Evolutionary conservation across 2,888 invertebrate genomes (phyloP), one percentile per base, ranked within the genome.

Genomic region (Cylindroiulus punctatus): DNA sequence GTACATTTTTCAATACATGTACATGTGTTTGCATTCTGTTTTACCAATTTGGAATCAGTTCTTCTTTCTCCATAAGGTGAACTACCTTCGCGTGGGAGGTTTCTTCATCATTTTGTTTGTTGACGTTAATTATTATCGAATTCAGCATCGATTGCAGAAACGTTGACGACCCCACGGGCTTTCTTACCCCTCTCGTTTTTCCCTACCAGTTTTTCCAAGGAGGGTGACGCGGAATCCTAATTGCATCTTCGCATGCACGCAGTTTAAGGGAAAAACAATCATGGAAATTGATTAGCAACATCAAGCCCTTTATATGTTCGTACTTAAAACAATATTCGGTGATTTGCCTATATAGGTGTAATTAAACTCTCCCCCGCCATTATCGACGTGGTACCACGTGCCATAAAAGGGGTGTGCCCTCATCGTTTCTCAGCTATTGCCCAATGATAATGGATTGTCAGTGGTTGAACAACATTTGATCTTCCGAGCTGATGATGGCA

Each of bases 361-460:
- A 76, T 76, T 76, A 76, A 76, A 76, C 30, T 76, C 65, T 65
- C 76, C 76, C 76, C 76, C 26, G 17, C 22, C 76, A 76, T 57
- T 57, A 57, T 76, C 22, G 76, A 30, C 76, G 76, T 30, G 12
- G 65, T 76, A 76, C 76, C 76, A 76, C 76, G 76, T 76, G 76
- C 76, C 76, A 76, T 76, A 76, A 76, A 76, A 76, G 76, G 76
- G 76, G 76, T 14, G 76, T 76, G 76, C 76, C 76, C 76, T 76
- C 76, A 76, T 76, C 76, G 30, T 76, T 76, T 14, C 76, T 76
- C 14, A 30, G 76, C 76, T 76, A 76, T 76, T 76, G 26, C 30
- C 76, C 76, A 30, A 30, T 30, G 30, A 76, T 76, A 76, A 76
- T 76, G 76, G 76, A 76, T 30, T 30, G 76, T 76, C 52, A 26